These are phyloP conservation scores for Brotula barbata DNA, from an alignment of 2,797 vertebrate species.

Conservation along the genomic window DNA sequence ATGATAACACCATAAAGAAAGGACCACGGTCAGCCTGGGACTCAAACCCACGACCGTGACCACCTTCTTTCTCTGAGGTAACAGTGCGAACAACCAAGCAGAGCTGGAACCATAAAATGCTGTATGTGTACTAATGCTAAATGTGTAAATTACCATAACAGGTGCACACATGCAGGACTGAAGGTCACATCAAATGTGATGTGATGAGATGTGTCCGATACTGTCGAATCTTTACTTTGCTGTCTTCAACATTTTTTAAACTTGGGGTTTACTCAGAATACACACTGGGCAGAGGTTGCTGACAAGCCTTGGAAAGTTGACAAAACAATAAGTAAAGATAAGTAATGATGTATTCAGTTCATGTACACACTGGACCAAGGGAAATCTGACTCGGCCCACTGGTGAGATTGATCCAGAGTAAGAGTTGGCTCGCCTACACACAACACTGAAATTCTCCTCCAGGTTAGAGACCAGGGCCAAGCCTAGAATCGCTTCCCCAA, in stretches of 20 bases:
- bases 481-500: slow-evolving; percentile 72
- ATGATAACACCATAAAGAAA: too few relatives aligned
- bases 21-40: too few relatives aligned
- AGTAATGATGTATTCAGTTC: slow-evolving; percentile 74
- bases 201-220: background rate
- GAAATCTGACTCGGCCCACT: slow-evolving; percentile 74
- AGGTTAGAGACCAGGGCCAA: slow-evolving; percentile 64
- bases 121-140: too few relatives aligned
- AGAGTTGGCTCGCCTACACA: slow-evolving; percentile 67
- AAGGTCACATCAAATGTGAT: too few relatives aligned
- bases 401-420: slow-evolving; percentile 74
- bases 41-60: too few relatives aligned
- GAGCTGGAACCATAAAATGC: too few relatives aligned
- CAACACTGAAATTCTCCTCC: slow-evolving; percentile 62
- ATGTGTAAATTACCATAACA: too few relatives aligned
- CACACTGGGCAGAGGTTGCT: slow-evolving; percentile 10
- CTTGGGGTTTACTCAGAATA: background rate
- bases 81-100: too few relatives aligned
- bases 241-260: slow-evolving; percentile 1
- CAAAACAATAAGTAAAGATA: slow-evolving; percentile 58
- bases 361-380: slow-evolving; percentile 71
- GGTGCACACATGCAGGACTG: too few relatives aligned
- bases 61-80: too few relatives aligned
- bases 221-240: background rate
- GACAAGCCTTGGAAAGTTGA: slow-evolving; percentile 53